These are phyloP conservation scores for Oscheius myriophilus DNA, from an alignment of 2,888 invertebrate species.

Conservation along the genomic window DNA sequence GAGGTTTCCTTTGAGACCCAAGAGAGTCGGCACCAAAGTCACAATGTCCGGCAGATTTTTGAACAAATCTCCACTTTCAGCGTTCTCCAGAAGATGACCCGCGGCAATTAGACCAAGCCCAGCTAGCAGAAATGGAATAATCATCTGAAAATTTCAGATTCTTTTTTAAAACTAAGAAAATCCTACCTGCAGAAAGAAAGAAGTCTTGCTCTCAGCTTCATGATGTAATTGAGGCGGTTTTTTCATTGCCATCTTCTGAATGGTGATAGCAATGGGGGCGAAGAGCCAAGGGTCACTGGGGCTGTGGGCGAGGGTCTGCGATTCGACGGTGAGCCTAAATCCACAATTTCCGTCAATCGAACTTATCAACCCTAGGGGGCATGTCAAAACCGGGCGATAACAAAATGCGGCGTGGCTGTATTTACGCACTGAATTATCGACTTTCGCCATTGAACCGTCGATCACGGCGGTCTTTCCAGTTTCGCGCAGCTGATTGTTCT, in stretches of 20 bases:
- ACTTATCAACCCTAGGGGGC: neutral
- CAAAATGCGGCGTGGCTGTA: too few species aligned
- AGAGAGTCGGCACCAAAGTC: conserved; percentile 82
- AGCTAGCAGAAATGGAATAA: conserved; percentile 85
- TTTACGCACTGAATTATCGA: too few species aligned
- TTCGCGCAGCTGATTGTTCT: too few species aligned
- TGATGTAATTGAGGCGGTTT: conserved; percentile 28
- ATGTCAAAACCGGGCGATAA: neutral
- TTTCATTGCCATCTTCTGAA: conserved; percentile 45
- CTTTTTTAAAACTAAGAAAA: neutral
- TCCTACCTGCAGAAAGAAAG: conserved; percentile 28
- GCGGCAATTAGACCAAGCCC: conserved; percentile 89
- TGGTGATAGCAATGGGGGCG: conserved; percentile 48
- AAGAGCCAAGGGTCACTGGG: conserved; percentile 43
- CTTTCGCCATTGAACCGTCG: too few species aligned
- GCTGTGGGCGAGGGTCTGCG: conserved; percentile 26
- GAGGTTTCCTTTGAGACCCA: conserved; percentile 84
- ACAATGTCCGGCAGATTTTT: conserved; percentile 72
- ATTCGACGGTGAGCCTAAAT: conserved; percentile 15
- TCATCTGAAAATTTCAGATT: conserved; percentile 77
- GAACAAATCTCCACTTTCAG: conserved; percentile 78
- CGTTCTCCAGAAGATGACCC: conserved; percentile 83
- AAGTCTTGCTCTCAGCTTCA: conserved; percentile 12
- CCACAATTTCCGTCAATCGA: neutral
- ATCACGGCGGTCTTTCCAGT: too few species aligned